Evolutionary conservation across 2,113 vertebrate species (phyloP), one percentile per base, ranked within the genome.

Genomic region (Nasalis larvatus): DNA sequence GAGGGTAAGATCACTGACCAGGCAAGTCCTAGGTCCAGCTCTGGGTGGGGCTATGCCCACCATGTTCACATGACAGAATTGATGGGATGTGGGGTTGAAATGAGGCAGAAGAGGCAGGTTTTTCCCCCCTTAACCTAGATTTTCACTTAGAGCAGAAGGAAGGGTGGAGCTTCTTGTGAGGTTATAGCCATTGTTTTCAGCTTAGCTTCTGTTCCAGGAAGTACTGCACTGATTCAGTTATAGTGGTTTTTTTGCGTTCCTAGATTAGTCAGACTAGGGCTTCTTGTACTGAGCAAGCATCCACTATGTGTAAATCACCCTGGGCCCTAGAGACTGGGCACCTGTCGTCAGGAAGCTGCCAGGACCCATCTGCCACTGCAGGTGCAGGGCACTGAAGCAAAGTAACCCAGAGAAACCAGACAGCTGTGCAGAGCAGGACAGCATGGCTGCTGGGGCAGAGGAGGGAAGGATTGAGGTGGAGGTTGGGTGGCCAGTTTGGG

Each of bases 141-240:
- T 74, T 85, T 69, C 58, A 21, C 6, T 18, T 58, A 17, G 20
- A n/a, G 30, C 89, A 52, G 35, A 85, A 76, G 37, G 68, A 94
- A 93, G 27, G 47, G 54, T 73, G 82, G 52, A 47, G 45, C 49
- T 89, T 77, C 73, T 27, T 37, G 30, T 21, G 45, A 87, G 14
- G 25, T 91, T 76, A 37, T 4, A 80, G 27, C 27, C 47, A 40
- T 60, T 76, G 12, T 80, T 21, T 74, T 54, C 45, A 52, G 42
- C 71, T 94, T 30, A 54, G 8, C 60, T 95, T 97, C 91, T 10
- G 71, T 96, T 96, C 66, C 49, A 89, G 66, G 91, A 97, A 96
- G 49, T 49, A 17, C 23, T 52, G 13, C 92, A 76, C 88, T 95
- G 71, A 54, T 78, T 90, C 85, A 37, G 71, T 93, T 94, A n/a